Base-by-base conservation (phyloP, 2,888 invertebrate genomes). In the Zhuqinia jingwanae region DNA sequence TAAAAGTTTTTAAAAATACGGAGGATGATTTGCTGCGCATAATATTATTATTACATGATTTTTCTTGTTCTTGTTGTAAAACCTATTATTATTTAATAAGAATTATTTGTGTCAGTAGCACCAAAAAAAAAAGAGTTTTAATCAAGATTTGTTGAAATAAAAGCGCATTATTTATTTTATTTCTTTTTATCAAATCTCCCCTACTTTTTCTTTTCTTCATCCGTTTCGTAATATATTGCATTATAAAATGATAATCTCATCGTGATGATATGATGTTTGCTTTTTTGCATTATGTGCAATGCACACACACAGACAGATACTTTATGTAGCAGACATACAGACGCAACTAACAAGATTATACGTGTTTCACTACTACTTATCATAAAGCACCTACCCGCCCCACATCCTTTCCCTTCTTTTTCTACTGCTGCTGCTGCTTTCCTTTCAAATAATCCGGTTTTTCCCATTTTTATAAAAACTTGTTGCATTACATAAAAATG, bases 351-450 rank as follows among this genome's bases (percentile, higher is more conserved):
- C 65, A 65, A 65, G 65, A 65, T 65, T 65, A 65, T 60, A n/a
- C 65, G 65, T 65, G 65, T 22, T 20, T 2, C 30, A 20, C 11
- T 20, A 63, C 63, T 15, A 63, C 63, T 65, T 56, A 76, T 76
- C 56, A 76, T 76, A 76, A 56, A 76, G 76, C 76, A 56, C 76
- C 56, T 53, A 17, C 82, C 42, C 75, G 70, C 70, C 70, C 81
- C 73, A 82, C 75, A 82, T 82, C 73, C 80, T 80, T 80, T 80
- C 50, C 60, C 82, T 81, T 70, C 45, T 53, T 20, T n/a, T n/a
- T n/a, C 68, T 68, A 45, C 25, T 58, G 15, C 22, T 76, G 5
- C 27, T 47, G 5, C 25, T 79, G 20, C 76, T 60, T 77, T 58
- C 77, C 45, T 77, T 60, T 60, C 1, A 60, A 50, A 45, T 45